A percentile compares a stretch with the other conserved stretches of the same genome.
These are phyloP conservation scores for Antennarius maculatus DNA, from an alignment of 2,797 vertebrate genomes.

Conservation along the genomic window DNA sequence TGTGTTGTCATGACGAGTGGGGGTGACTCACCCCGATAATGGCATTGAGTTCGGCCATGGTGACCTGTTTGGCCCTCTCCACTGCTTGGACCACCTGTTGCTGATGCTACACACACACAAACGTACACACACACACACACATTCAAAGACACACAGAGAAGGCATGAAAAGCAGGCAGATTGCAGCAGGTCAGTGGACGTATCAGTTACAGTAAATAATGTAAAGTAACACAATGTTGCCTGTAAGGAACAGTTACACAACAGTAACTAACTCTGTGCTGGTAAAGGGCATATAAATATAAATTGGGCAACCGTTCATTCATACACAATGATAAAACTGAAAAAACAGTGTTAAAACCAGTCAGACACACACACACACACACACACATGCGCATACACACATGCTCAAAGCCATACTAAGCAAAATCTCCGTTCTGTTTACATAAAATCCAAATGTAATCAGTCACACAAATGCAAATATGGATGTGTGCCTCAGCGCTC, in stretches of 20 bases:
- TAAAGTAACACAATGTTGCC: background rate
- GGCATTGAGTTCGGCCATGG: constrained; percentile 97
- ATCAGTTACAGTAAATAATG: background rate
- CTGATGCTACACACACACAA: constrained; percentile 72
- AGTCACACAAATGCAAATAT: constrained; percentile 57
- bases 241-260: background rate
- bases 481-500: constrained; percentile 22
- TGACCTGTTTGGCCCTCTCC: constrained; percentile 93
- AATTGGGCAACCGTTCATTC: constrained; percentile 20
- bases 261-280: constrained; percentile 12
- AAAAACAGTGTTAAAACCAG: background rate
- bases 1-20: constrained; percentile 28
- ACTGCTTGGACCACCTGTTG: constrained; percentile 84
- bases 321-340: constrained; percentile 21
- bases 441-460: constrained; percentile 57
- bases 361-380: background rate
- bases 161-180: background rate
- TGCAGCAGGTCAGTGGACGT: background rate
- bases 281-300: constrained; percentile 22
- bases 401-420: background rate
- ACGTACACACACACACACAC: constrained; percentile 28
- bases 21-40: constrained; percentile 90
- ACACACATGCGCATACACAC: constrained; percentile 11
- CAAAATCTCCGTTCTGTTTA: constrained; percentile 56
- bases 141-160: background rate